Evolutionary conservation across 2,797 vertebrate species (phyloP), one percentile per base, ranked within the genome.

Genomic region (Pachyuromys duprasi): DNA sequence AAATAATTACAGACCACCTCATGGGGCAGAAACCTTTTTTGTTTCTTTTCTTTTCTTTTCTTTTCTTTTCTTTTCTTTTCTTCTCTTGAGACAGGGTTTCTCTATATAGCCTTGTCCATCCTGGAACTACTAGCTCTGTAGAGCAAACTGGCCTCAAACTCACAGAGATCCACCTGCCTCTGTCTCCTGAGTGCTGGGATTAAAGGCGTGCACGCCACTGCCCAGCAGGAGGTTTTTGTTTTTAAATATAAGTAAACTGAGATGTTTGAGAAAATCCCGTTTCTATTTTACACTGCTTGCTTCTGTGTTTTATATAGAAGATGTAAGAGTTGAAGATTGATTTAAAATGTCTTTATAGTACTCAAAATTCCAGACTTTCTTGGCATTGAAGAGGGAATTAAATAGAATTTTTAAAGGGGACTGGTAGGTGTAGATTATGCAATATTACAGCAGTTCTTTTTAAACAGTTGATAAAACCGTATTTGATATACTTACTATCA

Each of bases 291-390:
- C 67, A 88, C 6, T 72, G 55, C 14, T 60, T 60, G 87, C 17
- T 81, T 39, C 36, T 95, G 86, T 90, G 93, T 63, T 88, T 89
- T 93, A 12, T 42, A 89, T 94, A 75, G 94, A 95, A 95, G 33
- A 93, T 39, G 14, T 45, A 31, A 45, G 49, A 70, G 45, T 80
- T 83, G 9, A 33, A n/a, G 42, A 26, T 94, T 93, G 72, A 88
- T 79, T 82, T 67, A 57, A 67, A 65, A 62, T 93, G 69, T 83
- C 53, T 96, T 86, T 93, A 63, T 93, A 93, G 65, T 53, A 87
- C 8, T 55, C 57, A 9, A 86, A 75, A 72, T 69, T 69, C 45
- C 95, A 45, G 60, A 87, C 81, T 94, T 82, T 91, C 60, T 94
- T 94, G 84, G 57, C 80, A 86, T 17, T 90, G 62, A 33, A 36